Percentiles rank a stretch among this genome's conserved stretches.
These are phyloP conservation scores for Brachypalpus laphriformis DNA, from an alignment of 2,888 invertebrate genomes.

Conservation along the genomic window DNA sequence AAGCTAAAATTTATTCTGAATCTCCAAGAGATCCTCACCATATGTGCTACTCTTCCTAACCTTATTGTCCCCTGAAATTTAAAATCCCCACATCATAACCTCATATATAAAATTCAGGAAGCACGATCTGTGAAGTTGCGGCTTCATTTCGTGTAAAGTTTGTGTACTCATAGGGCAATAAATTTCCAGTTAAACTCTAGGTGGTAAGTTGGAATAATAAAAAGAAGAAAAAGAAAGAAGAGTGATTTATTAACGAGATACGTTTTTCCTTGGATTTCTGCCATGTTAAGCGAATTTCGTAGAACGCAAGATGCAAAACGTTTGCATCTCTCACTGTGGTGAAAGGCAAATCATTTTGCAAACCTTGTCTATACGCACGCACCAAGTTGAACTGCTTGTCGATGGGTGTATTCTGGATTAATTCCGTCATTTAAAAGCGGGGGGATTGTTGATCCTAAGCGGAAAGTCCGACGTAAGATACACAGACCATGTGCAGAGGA, in stretches of 20 bases:
- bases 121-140: conserved; percentile 27
- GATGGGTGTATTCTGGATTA: conserved; percentile 54
- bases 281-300: conserved; percentile 20
- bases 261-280: neutral
- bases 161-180: conserved; percentile 24
- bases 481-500: conserved; percentile 37
- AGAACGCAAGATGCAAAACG: neutral
- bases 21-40: too few species aligned
- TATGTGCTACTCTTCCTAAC: neutral
- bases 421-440: conserved; percentile 51
- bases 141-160: neutral
- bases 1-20: conserved; percentile 6
- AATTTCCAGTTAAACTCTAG: conserved; percentile 66
- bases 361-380: neutral
- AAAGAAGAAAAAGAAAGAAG: conserved; percentile 13
- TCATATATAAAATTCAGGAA: conserved; percentile 24
- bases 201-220: conserved; percentile 53
- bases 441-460: conserved; percentile 37
- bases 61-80: too few species aligned
- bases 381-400: conserved; percentile 21
- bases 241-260: conserved; percentile 59
- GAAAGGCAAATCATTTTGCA: neutral
- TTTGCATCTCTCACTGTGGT: neutral
- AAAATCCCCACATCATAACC: conserved; percentile 8
- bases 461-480: conserved; percentile 18